Percentiles rank a stretch among this genome's conserved stretches.
Evolutionary conservation across 2,113 vertebrate genomes (phyloP).

Genomic region (Australoheros scitulus): DNA sequence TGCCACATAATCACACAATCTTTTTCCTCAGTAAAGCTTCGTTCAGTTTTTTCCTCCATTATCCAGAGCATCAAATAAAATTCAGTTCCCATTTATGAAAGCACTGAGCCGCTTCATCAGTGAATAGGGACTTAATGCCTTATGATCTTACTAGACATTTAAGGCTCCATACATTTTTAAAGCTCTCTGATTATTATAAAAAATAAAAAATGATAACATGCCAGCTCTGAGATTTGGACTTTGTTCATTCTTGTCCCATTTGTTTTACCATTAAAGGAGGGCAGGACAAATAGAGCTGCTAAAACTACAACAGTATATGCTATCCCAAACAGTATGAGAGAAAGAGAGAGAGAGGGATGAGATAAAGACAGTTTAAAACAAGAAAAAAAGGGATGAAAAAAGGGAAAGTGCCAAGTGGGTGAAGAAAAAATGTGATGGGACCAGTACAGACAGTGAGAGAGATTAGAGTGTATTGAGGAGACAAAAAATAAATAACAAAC

Average conservation of each 20-base stretch:
- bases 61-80: slow-evolving; percentile 42
- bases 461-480: neutral
- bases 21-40: slow-evolving; percentile 1
- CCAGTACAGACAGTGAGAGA: neutral
- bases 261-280: neutral
- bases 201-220: slow-evolving; percentile 12
- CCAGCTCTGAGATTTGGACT: neutral
- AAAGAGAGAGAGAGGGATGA: neutral
- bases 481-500: neutral
- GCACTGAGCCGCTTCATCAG: slow-evolving; percentile 18
- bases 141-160: slow-evolving; percentile 9
- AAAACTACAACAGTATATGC: neutral
- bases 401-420: neutral
- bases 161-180: slow-evolving; percentile 20
- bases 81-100: slow-evolving; percentile 40
- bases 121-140: slow-evolving; percentile 35
- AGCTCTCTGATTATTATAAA: slow-evolving; percentile 36
- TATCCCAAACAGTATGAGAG: neutral
- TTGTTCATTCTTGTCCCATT: neutral
- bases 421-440: neutral
- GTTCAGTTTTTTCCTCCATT: slow-evolving; percentile 26
- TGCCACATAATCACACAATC: slow-evolving; percentile 6
- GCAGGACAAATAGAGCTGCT: neutral
- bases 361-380: neutral
- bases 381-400: neutral